Evolutionary conservation across 1,140 invertebrate species (phyloP), one percentile per base, ranked within the genome.

Genomic region (Bombus soroeensis): DNA sequence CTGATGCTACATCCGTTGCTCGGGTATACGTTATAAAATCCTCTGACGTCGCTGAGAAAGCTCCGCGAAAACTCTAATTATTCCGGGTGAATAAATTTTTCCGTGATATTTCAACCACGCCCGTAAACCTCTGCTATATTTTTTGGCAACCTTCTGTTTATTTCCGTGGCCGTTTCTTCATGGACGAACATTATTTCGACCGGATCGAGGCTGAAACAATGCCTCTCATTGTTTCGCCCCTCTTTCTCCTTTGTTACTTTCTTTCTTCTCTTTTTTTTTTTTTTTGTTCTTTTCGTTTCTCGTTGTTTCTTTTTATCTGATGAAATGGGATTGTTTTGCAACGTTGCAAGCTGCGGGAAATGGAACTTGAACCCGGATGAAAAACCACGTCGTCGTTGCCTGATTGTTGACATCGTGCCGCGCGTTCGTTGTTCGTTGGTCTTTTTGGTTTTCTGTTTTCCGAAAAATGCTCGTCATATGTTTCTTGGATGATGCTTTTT

Each of bases 21-120:
- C 62, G 22, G n/a, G 53, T 32, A 47, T 47, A 34, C 41, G 22
- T 82, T 82, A 74, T 25, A 53, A 75, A 82, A 82, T 62, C 59
- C 28, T 25, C 6, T 1, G 22, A 25, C 43, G 10, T 41, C 12
- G 28, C 47, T 1, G 12, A 66, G 39, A n/a, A 70, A 68, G 15
- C 39, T 12, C 76, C 64, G 25, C 18, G 62, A 28, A 37, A 43
- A 34, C 22, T 43, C 59, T 47, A 64, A 80, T 66, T 47, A 47
- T 68, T 78, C n/a, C 18, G 39, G 71, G 71, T 41, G 71, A 73
- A 43, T 73, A 73, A 73, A 73, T 73, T 73, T 73, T 73, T 43
- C 32, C 41, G 15, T 41, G n/a, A 47, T 73, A 47, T 73, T 73
- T 47, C 41, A 73, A 73, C 39, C 37, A 3, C 13, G n/a, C n/a